Conservation (phyloP, 2,797 vertebrate genomes). For the Pangasius mekongensis region DNA sequence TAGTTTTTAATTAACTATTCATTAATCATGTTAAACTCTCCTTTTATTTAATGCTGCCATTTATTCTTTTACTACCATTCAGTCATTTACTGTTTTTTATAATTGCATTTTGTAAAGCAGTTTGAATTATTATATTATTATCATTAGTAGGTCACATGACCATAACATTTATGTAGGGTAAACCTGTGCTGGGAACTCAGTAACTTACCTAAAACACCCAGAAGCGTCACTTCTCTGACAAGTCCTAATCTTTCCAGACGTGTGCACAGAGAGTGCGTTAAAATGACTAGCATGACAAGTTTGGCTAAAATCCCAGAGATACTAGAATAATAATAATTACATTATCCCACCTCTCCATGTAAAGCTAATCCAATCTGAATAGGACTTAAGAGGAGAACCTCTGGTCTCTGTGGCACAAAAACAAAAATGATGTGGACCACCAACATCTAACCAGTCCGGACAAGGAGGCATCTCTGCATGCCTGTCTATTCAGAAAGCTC, state of each 20-base stretch:
- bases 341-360: not conserved
- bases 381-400: not conserved
- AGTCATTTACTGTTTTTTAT: not conserved
- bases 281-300: not conserved
- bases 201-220: not conserved
- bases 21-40: constrained; percentile 2
- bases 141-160: not conserved
- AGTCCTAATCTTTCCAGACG: not conserved
- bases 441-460: not conserved
- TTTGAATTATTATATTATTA: not conserved
- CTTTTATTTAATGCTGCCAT: constrained; percentile 5
- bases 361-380: constrained; percentile 3
- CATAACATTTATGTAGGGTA: not conserved
- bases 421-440: not conserved
- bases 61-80: not conserved
- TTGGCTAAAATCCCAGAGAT: not conserved
- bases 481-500: not conserved
- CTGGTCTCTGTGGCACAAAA: not conserved
- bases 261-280: not conserved
- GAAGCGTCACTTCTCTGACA: not conserved
- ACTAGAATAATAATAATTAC: not conserved
- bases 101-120: not conserved
- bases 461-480: not conserved
- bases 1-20: constrained; percentile 9
- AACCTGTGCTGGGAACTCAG: not conserved